phyloP scores from a whole-genome alignment of 1,140 invertebrate species.

The Drosophila nigrodunni region DNA sequence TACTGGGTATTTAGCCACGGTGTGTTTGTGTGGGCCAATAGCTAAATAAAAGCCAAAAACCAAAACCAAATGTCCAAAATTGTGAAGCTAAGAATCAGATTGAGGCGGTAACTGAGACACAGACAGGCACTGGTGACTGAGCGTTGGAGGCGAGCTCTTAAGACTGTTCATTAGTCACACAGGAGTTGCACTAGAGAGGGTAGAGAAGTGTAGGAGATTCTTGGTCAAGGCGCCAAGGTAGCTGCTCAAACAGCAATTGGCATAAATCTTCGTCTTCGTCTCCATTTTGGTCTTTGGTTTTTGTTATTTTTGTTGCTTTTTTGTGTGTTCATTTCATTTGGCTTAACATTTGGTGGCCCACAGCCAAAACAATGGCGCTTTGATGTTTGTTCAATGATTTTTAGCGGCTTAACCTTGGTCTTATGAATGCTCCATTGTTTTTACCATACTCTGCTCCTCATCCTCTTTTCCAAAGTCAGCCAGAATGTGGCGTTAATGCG shows the following conservation, averaged over 20 bases:
- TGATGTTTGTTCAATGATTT: slow-evolving; percentile 79
- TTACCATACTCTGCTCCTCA: neutral
- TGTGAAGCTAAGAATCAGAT: neutral
- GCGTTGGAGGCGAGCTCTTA: slow-evolving; percentile 21
- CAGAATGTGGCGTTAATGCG: slow-evolving; percentile 40
- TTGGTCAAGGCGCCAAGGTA: slow-evolving; percentile 36
- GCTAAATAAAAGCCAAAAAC: slow-evolving; percentile 66
- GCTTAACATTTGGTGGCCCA: slow-evolving; percentile 59
- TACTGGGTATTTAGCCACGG: slow-evolving; percentile 36
- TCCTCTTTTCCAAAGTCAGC: too few relatives aligned
- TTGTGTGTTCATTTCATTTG: slow-evolving; percentile 60
- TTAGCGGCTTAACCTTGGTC: slow-evolving; percentile 79
- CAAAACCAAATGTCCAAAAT: slow-evolving; percentile 25
- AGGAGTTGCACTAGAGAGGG: slow-evolving; percentile 11
- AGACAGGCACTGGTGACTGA: neutral
- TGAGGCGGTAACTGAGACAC: neutral
- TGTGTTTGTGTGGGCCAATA: slow-evolving; percentile 44
- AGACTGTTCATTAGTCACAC: slow-evolving; percentile 75
- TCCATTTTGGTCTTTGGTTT: slow-evolving; percentile 29
- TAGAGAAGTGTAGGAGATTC: neutral
- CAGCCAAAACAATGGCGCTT: slow-evolving; percentile 62
- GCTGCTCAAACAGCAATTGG: slow-evolving; percentile 74
- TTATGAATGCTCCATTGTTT: slow-evolving; percentile 76
- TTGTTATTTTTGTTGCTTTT: neutral
- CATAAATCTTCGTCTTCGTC: slow-evolving; percentile 68